A percentile compares a stretch with the other conserved stretches of the same genome.
These are phyloP conservation scores for Pelmatolapia mariae DNA, from an alignment of 2,113 vertebrate genomes.

Conservation along the genomic window DNA sequence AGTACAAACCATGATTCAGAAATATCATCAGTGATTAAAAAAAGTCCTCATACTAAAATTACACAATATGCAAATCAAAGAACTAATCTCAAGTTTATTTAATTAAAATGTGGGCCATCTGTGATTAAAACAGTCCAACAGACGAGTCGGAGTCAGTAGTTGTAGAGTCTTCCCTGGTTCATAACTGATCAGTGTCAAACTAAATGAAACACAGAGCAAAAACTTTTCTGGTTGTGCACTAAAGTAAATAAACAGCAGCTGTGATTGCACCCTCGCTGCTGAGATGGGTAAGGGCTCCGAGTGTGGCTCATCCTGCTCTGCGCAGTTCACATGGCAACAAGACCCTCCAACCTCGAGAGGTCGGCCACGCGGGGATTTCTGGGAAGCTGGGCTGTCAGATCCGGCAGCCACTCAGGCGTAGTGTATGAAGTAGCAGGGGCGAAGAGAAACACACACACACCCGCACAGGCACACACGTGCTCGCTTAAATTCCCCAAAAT, in stretches of 20 bases:
- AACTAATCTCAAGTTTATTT: background rate
- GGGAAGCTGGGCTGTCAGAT: conserved; percentile 62
- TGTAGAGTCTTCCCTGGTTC: background rate
- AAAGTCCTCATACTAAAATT: background rate
- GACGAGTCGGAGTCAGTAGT: background rate
- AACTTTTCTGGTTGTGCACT: background rate
- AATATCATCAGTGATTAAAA: background rate
- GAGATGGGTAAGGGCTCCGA: background rate
- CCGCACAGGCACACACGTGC: background rate
- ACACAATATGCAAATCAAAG: background rate
- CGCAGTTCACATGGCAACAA: conserved; percentile 65
- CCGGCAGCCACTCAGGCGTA: conserved; percentile 55
- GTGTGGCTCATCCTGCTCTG: conserved; percentile 19
- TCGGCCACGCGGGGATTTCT: conserved; percentile 44
- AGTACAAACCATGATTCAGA: background rate
- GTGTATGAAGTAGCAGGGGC: conserved; percentile 9
- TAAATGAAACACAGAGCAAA: background rate
- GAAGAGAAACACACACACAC: conserved; percentile 6
- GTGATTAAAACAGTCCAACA: background rate
- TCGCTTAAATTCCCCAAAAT: conserved; percentile 47
- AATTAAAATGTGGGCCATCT: conserved; percentile 31
- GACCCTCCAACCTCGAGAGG: conserved; percentile 49
- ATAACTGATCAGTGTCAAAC: background rate
- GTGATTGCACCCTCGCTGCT: background rate
- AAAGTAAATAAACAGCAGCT: conserved; percentile 28